Evolutionary conservation across 2,113 vertebrate species (phyloP), one percentile per base, ranked within the genome.

Genomic region (Eubucco bourcierii): DNA sequence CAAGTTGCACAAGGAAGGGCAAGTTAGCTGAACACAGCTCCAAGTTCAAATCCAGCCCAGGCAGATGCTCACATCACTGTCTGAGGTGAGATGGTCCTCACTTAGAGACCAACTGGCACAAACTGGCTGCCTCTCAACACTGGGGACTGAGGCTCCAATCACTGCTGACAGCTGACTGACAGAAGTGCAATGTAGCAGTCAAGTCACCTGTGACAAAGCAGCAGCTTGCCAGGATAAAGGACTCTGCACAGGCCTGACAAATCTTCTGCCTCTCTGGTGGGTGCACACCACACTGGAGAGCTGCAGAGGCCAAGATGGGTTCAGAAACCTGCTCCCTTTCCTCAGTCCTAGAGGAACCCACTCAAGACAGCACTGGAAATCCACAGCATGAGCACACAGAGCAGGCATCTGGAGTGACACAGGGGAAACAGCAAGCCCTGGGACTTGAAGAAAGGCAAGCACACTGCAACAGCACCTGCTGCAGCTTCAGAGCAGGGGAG

Each of bases 1-100:
- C 18, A 64, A 47, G 74, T 28, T 29, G 55, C 59, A 64, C 59
- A 37, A 78, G 47, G 53, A 58, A 67, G 25, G 39, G 25, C 7
- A 47, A 27, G 19, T 37, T n/a, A 55, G 50, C 25, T 39, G 3
- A 68, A 67, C 4, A 29, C 34, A 67, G 77, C 25, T 72, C 41
- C 41, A 63, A 15, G 24, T 9, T 41, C 13, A n/a, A 70, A 2
- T 6, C 29, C 27, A 68, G 55, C 58, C n/a, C 80, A 92, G 58
- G 34, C 7, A 31, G 28, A 56, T 3, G 0, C 5, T 67, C 1
- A 0, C 31, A 68, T 18, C 39, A 23, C 39, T 65, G 1, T 24
- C 53, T 31, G 50, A 74, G 77, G 52, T 59, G 61, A 64, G 58
- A 29, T 1, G 33, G 34, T 4, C 16, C 70, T 59, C 39, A 19